Base-by-base conservation (phyloP, 2,113 vertebrate genomes). In the Gorilla gorilla region DNA sequence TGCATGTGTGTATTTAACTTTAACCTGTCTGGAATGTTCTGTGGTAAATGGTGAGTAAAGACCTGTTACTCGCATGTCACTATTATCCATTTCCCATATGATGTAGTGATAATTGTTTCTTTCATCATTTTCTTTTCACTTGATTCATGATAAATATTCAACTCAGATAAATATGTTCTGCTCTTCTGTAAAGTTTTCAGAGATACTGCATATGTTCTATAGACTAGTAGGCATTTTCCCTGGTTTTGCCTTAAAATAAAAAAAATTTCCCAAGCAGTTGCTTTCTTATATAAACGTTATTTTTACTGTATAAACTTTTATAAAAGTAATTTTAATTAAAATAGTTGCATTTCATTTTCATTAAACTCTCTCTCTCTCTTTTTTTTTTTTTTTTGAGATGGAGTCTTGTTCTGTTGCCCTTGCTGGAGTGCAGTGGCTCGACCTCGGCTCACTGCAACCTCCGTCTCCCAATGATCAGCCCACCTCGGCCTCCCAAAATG, bases 1-100 rank as follows among this genome's bases (percentile, higher is more conserved):
- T 40, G 48, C n/a, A 10, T 89, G 72, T 30, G 38, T 76, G 40
- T 59, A 61, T 90, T 92, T 89, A 84, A 57, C 78, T 79, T 87
- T 70, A 72, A 76, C 45, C 45, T 66, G 68, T 96, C 83, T 90
- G 97, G 97, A 92, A 97, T 81, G 87, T 93, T 94, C 87, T 92
- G 79, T 93, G 92, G 30, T 88, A 81, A 87, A 64, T 17, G 30
- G n/a, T 90, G 84, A 92, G 48, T 59, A 70, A 80, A 83, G 22
- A 48, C 61, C 73, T 57, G 59, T n/a, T 40, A n/a, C 48, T 82
- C 40, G n/a, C 27, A 59, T 18, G 35, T 79, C 30, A 55, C 57
- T 50, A 13, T 57, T 18, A 68, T 22, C 13, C 86, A 12, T 35
- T 89, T 87, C 30, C 83, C 35, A 6, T n/a, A 35, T 66, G 50